Percentiles rank a stretch among this genome's conserved stretches.
Conservation (phyloP, 1,140 invertebrate species). For the Dreissena polymorpha region DNA sequence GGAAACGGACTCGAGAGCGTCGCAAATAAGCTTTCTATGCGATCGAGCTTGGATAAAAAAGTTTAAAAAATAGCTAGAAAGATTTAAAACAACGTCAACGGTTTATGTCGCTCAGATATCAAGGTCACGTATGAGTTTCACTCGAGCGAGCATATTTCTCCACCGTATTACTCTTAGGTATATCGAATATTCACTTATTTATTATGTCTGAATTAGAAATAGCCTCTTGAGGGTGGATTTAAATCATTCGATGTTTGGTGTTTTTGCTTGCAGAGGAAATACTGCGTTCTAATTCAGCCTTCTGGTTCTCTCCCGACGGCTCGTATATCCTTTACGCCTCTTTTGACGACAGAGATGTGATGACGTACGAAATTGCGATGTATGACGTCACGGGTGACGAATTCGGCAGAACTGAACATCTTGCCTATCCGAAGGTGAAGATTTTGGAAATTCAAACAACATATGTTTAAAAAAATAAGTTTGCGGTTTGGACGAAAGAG, state of each 20-base stretch:
- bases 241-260: too few species aligned
- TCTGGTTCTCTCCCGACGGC: slow-evolving; percentile 95
- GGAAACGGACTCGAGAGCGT: too few species aligned
- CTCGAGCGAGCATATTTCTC: background rate
- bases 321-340: slow-evolving; percentile 91
- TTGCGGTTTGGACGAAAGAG: too few species aligned
- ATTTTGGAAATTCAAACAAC: too few species aligned
- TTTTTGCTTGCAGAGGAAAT: slow-evolving; percentile 89
- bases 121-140: too few species aligned
- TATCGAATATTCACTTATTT: background rate
- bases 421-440: slow-evolving; percentile 92
- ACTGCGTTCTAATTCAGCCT: slow-evolving; percentile 88
- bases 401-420: slow-evolving; percentile 84
- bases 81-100: too few species aligned
- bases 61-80: too few species aligned
- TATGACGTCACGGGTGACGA: slow-evolving; percentile 82
- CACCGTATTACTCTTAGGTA: background rate
- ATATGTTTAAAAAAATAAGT: too few species aligned
- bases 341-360: slow-evolving; percentile 93
- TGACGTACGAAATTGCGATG: slow-evolving; percentile 87
- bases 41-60: too few species aligned
- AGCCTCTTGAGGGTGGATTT: too few species aligned
- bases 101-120: too few species aligned
- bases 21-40: too few species aligned
- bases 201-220: background rate